Evolutionary conservation across 1,140 invertebrate genomes (phyloP), one percentile per base, ranked within the genome.

Genomic region (Ctenoplectra terminalis): DNA sequence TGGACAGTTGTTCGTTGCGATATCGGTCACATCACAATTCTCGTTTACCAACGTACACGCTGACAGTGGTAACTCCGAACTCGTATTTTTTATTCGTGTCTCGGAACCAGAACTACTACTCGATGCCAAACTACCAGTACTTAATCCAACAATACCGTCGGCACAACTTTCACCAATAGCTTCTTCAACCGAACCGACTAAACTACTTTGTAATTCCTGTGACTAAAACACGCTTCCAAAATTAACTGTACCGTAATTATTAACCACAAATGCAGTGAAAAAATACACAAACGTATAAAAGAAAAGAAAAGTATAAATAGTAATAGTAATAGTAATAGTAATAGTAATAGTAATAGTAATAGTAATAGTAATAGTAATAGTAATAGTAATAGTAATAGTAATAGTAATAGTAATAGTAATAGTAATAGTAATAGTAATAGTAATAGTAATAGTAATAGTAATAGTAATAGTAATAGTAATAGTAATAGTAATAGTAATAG

Each of bases 51-150:
- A 54, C 74, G 88, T 81, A 70, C 79, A 60, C 43, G 63, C 88
- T 80, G 43, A 89, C 37, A 88, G 76, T 1, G 90, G 80, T 48
- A 87, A 69, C 20, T 74, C 72, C 7, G 89, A 78, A 1, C 80
- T 70, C 9, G 87, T 74, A 17, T 80, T 87, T 54, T 94, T 94
- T 23, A 72, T 37, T 64, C 90, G 87, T 9, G 90, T 76, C 13
- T 92, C 90, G 2, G 92, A 93, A 15, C 92, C 90, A 23, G 92
- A 93, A 87, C 94, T 95, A 72, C 93, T 94, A 60, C 94, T 95
- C 4, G 94, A 95, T 2, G 94, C 94, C 29, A 94, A 86, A 79
- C 94, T 95, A 1, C 92, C 90, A 1, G 93, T 93, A 74, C 94
- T 94, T 11, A 95, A 84, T 73, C 94, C 88, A 11, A 94, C 93